Evolutionary conservation across 1,140 invertebrate species (phyloP).

Genomic region (Eulimnadia texana): DNA sequence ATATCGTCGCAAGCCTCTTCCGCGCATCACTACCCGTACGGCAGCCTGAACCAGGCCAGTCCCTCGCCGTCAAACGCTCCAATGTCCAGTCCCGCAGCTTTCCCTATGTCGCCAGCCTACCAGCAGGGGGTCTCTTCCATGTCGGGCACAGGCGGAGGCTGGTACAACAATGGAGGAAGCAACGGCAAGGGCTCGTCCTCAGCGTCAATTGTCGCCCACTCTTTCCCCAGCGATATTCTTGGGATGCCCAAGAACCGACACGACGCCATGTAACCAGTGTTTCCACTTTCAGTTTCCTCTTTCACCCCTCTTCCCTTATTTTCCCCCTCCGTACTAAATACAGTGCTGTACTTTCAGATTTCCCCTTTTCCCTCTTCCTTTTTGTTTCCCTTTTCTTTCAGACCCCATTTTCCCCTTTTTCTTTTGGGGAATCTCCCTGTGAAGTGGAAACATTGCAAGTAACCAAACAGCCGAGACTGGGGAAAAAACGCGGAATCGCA

Average conservation of each 20-base stretch:
- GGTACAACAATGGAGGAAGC: slow-evolving; percentile 9
- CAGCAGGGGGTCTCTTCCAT: slow-evolving; percentile 10
- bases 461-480: too few species aligned
- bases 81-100: slow-evolving; percentile 14
- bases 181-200: background rate
- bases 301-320: too few species aligned
- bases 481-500: too few species aligned
- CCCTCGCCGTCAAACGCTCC: slow-evolving; percentile 13
- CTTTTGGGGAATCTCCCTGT: too few species aligned
- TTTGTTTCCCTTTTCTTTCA: too few species aligned
- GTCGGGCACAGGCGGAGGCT: background rate
- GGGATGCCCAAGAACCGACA: slow-evolving; percentile 12
- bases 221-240: slow-evolving; percentile 12
- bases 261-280: slow-evolving; percentile 15
- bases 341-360: too few species aligned
- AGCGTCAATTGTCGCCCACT: slow-evolving; percentile 12
- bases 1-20: slow-evolving; percentile 1
- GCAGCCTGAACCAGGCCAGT: slow-evolving; percentile 9
- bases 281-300: too few species aligned
- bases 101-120: slow-evolving; percentile 12
- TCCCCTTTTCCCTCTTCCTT: too few species aligned
- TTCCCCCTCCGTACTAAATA: too few species aligned
- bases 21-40: slow-evolving; percentile 12
- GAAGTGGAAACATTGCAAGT: too few species aligned
- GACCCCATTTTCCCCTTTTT: too few species aligned